Evolutionary conservation across 2,888 invertebrate species (phyloP).

Genomic region (Drosophila pseudotakahashii): DNA sequence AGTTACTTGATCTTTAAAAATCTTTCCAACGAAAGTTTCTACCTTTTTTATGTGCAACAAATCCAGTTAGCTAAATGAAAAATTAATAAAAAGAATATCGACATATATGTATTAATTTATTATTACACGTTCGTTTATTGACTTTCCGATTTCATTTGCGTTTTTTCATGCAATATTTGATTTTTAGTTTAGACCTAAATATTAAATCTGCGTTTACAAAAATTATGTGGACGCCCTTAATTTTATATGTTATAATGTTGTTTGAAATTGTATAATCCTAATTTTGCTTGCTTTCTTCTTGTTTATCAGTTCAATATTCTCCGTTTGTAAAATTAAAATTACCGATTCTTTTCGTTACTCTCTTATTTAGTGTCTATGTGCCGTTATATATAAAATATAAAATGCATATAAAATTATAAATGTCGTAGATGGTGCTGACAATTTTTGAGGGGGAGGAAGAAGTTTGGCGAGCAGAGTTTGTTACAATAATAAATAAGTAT

Average conservation of each 20-base stretch:
- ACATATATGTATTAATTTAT: neutral
- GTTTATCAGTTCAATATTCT: conserved; percentile 78
- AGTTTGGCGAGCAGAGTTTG: conserved; percentile 44
- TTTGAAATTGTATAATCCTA: conserved; percentile 50
- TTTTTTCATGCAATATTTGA: conserved; percentile 65
- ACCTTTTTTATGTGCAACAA: too few relatives aligned
- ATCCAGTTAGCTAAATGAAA: too few relatives aligned
- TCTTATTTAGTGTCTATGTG: conserved; percentile 21
- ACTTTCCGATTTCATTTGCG: conserved; percentile 41
- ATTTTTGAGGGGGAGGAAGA: conserved; percentile 7
- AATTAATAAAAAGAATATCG: too few relatives aligned
- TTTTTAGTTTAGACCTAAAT: conserved; percentile 73
- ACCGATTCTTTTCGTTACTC: conserved; percentile 16
- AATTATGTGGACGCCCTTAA: conserved; percentile 64
- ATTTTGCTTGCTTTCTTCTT: conserved; percentile 70
- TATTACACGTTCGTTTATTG: conserved; percentile 41
- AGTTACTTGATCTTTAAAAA: too few relatives aligned
- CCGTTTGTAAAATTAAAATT: conserved; percentile 60
- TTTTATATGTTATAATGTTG: conserved; percentile 15
- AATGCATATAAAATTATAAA: conserved; percentile 71
- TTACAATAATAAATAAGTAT: conserved; percentile 35
- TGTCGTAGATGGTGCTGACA: conserved; percentile 35
- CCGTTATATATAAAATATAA: conserved; percentile 66
- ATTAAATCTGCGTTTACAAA: conserved; percentile 65
- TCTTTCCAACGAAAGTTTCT: too few relatives aligned